These are phyloP conservation scores for Furnarius figulus DNA, from an alignment of 2,113 vertebrate species.

Conservation along the genomic window DNA sequence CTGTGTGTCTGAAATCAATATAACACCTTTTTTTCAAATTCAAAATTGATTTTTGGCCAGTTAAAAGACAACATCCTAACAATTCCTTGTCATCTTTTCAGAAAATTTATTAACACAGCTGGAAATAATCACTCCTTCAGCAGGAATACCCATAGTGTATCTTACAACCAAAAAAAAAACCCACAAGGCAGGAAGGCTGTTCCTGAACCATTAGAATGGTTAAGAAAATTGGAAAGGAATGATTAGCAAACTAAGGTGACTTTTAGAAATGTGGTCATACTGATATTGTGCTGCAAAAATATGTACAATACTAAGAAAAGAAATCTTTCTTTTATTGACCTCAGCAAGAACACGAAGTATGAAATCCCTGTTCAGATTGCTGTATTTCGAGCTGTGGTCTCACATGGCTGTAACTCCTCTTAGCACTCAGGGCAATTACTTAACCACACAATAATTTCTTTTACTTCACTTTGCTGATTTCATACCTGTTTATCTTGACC, in stretches of 20 bases:
- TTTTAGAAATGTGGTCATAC: neutral
- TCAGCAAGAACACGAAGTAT: neutral
- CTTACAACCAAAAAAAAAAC: neutral
- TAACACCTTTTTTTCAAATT: neutral
- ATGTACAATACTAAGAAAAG: neutral
- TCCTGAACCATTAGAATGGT: neutral
- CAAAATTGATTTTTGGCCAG: neutral
- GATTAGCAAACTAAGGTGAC: neutral
- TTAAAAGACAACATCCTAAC: constrained; percentile 8
- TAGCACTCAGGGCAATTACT: neutral
- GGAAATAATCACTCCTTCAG: constrained; percentile 1
- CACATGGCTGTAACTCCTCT: neutral
- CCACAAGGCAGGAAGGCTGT: neutral
- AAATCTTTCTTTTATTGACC: neutral
- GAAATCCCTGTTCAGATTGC: neutral
- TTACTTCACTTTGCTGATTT: neutral
- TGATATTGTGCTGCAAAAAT: neutral
- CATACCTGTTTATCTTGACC: neutral
- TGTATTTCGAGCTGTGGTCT: neutral
- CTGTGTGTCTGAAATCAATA: neutral
- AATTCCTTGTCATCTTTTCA: neutral
- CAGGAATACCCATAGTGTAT: neutral
- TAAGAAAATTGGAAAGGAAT: neutral
- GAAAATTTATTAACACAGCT: constrained; percentile 14
- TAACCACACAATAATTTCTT: neutral